Base-by-base conservation (phyloP, 2,113 vertebrate species). In the Dascyllus trimaculatus region DNA sequence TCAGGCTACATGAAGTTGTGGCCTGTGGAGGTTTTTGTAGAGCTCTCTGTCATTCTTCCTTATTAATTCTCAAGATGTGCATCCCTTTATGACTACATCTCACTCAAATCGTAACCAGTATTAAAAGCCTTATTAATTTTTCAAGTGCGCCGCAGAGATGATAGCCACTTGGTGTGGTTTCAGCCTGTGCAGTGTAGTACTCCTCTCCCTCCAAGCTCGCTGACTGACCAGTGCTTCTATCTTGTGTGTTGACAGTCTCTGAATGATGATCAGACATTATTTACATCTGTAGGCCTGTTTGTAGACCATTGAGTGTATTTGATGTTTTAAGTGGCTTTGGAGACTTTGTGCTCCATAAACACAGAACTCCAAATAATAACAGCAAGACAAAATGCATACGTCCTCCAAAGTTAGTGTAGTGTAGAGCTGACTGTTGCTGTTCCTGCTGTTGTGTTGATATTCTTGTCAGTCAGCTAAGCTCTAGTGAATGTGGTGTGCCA, bases 61-160 rank as follows among this genome's bases (percentile, higher is more conserved):
- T 77, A 80, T 85, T 88, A 87, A 85, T 72, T 87, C 49, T 86
- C 71, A 77, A 77, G 75, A 87, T 57, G 56, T 57, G 75, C 35
- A 67, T 87, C 76, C 77, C 72, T 89, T 91, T 88, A 85, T 71
- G 78, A 87, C 71, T 80, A 60, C 74, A 77, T 84, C 84, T 85
- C 79, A 58, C 78, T 90, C 74, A 75, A 81, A 89, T 65, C 51
- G 79, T 73, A 82, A 75, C 81, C 85, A 64, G 77, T 84, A 91
- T 92, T 92, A 91, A 92, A 92, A 91, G 84, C 85, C 80, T 70
- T 84, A 86, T 92, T 93, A 66, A 92, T 88, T 85, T 91, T 88
- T 89, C 84, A 86, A 87, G 69, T 75, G 60, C 29, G 29, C 81
- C 61, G 3, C 71, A 58, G 84, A 79, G 67, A 82, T 76, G 21